Conservation (phyloP, 2,113 vertebrate species). For the Etia nguti region DNA sequence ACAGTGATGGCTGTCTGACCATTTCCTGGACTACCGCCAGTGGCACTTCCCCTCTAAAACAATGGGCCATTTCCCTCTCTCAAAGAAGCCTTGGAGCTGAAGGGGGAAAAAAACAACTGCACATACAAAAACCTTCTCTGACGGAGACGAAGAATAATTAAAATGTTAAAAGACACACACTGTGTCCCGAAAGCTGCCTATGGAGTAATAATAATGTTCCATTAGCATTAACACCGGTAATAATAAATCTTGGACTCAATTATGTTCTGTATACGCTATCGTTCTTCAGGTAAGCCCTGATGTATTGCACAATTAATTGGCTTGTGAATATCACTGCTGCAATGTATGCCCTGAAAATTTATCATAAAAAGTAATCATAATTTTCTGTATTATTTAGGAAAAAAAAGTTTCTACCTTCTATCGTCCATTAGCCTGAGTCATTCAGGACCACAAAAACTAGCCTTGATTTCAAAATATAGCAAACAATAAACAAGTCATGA, state of each 20-base stretch:
- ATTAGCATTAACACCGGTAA: neutral
- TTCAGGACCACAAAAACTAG: neutral
- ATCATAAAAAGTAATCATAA: neutral
- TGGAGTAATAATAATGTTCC: neutral
- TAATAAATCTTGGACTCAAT: neutral
- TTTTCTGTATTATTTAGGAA: neutral
- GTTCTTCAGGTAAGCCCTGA: neutral
- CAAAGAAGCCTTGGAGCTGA: constrained; percentile 41
- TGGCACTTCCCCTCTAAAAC: constrained; percentile 58
- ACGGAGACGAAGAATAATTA: neutral
- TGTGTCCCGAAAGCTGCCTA: neutral
- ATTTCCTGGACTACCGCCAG: constrained; percentile 55
- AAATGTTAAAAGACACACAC: neutral
- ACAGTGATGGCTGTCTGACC: constrained; percentile 14
- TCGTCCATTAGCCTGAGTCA: neutral
- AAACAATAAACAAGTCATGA: neutral
- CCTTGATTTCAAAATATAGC: neutral
- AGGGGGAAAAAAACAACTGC: constrained; percentile 39
- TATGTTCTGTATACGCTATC: neutral
- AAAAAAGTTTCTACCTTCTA: neutral
- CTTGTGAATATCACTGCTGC: neutral
- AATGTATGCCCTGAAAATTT: neutral
- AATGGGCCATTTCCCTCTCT: constrained; percentile 65
- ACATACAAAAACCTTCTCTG: constrained; percentile 36
- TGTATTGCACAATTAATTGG: neutral